These are phyloP conservation scores for Teleogryllus occipitalis DNA, from an alignment of 1,140 invertebrate species.

Conservation along the genomic window DNA sequence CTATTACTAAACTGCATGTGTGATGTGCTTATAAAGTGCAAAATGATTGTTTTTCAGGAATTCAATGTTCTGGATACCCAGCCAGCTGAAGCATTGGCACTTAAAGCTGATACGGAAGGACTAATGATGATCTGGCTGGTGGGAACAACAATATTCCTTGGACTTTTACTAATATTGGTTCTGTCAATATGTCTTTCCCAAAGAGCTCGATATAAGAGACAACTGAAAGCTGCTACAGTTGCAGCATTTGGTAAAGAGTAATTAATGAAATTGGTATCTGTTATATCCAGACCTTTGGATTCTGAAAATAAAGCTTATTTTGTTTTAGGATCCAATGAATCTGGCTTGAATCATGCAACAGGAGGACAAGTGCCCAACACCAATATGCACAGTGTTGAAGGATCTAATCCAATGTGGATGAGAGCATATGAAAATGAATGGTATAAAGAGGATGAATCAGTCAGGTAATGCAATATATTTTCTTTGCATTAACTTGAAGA, in stretches of 20 bases:
- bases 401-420: constrained; percentile 92
- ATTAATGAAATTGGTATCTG: background rate
- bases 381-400: constrained; percentile 87
- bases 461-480: constrained; percentile 43
- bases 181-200: constrained; percentile 74
- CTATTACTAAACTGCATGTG: too few relatives aligned
- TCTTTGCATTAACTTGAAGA: too few relatives aligned
- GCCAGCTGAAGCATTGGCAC: constrained; percentile 53
- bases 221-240: constrained; percentile 88
- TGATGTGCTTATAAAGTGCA: too few relatives aligned
- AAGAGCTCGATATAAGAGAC: constrained; percentile 68
- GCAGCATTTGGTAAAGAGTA: constrained; percentile 69
- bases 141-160: constrained; percentile 68
- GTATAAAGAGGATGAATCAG: constrained; percentile 74
- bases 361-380: constrained; percentile 77
- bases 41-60: constrained; percentile 42
- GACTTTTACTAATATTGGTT: constrained; percentile 65
- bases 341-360: constrained; percentile 53
- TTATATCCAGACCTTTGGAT: background rate
- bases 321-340: constrained; percentile 50
- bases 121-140: constrained; percentile 62
- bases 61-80: constrained; percentile 84
- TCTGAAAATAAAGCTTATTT: background rate
- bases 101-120: constrained; percentile 44
- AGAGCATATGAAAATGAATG: constrained; percentile 90